Evolutionary conservation across 2,888 invertebrate species (phyloP).

Genomic region (Synergus itoensis): DNA sequence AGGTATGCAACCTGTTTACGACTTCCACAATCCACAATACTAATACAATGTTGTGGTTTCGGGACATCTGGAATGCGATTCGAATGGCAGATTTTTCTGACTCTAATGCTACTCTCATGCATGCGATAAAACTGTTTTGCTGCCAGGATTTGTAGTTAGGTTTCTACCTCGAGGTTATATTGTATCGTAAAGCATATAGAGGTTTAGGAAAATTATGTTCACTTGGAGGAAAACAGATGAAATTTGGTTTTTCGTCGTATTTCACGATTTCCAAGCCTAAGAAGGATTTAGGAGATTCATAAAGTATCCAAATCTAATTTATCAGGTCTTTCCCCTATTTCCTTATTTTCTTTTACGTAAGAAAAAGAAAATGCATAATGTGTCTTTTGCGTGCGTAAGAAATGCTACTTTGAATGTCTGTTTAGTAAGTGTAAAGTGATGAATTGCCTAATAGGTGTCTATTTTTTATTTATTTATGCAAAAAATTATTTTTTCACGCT

Average conservation of each 20-base stretch:
- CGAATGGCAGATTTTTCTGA: conserved; percentile 28
- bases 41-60: conserved; percentile 30
- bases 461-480: too few species aligned
- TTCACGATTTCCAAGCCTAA: not conserved
- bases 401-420: too few species aligned
- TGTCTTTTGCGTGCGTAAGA: too few species aligned
- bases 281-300: too few species aligned
- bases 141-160: conserved; percentile 7
- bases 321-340: too few species aligned
- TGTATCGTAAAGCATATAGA: conserved; percentile 12
- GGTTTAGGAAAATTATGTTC: conserved; percentile 21
- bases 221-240: conserved; percentile 3
- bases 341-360: too few species aligned
- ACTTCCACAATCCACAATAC: conserved; percentile 25
- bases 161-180: not conserved
- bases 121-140: conserved; percentile 3
- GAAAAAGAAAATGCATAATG: too few species aligned
- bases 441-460: too few species aligned
- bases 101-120: not conserved
- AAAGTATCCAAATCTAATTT: too few species aligned
- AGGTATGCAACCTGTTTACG: conserved; percentile 35
- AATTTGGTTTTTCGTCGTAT: not conserved
- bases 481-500: too few species aligned
- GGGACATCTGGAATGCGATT: conserved; percentile 39
- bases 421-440: too few species aligned